phyloP scores from a whole-genome alignment of 2,113 vertebrate genomes.

The Carlito syrichta region DNA sequence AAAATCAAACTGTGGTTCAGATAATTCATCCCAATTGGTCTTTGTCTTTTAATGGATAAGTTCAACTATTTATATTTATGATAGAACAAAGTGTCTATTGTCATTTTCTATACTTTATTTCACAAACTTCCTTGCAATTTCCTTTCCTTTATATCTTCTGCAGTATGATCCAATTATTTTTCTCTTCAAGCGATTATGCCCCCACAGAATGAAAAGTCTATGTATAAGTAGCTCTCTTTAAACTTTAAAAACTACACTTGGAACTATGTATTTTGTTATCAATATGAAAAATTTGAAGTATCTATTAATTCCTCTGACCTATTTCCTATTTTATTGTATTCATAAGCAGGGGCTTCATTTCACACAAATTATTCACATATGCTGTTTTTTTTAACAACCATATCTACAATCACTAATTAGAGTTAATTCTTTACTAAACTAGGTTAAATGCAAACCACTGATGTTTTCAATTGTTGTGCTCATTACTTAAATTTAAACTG shows the following conservation, averaged over 20 bases:
- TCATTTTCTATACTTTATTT: background rate
- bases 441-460: background rate
- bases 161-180: background rate
- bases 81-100: background rate
- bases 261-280: background rate
- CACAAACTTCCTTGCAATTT: too few relatives aligned
- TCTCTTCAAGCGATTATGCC: conserved; percentile 12
- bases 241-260: background rate
- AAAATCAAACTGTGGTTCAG: background rate
- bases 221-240: background rate
- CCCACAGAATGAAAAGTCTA: background rate
- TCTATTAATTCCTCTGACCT: background rate
- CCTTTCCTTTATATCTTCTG: background rate
- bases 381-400: background rate
- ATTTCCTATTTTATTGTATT: background rate
- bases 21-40: background rate
- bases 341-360: background rate
- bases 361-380: background rate
- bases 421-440: conserved; percentile 11
- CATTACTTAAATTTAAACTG: conserved; percentile 5
- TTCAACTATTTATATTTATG: background rate
- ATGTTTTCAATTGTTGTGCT: background rate
- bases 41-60: background rate
- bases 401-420: background rate
- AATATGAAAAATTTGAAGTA: background rate